Base-by-base conservation (phyloP, 1,140 invertebrate genomes). In the Pygmarrhopalites habei region DNA sequence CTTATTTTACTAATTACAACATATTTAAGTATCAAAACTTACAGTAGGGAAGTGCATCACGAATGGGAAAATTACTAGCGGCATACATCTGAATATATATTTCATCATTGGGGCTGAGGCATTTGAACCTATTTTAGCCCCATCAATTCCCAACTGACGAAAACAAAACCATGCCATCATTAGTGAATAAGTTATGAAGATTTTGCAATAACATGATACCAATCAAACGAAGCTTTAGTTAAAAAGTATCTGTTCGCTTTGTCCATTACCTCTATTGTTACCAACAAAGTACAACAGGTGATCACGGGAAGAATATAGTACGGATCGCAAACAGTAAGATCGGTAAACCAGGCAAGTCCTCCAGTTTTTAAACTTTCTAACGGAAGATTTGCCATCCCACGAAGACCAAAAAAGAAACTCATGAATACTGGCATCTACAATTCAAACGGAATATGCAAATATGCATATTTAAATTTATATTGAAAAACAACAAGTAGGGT, bases 291-390 rank as follows among this genome's bases (percentile, higher is more conserved):
- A 1, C 79, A 71, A 75, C 85, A 84, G 1, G 93, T 95, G 46
- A 95, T 77, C 0, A 95, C 1, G 2, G 96, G 96, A 59, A 99
- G 76, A 21, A 90, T 62, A 72, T 87, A 98, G 75, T 82, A 93
- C 14, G 93, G 93, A 81, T 99, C 96, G 28, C 86, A 77, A 10
- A 91, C 69, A 3, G 92, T 94, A 15, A 99, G 81, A 82, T 99
- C 92, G 0, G 81, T 80, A 74, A 98, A 95, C 95, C 95, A 99
- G 56, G 80, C 85, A 0, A 93, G 62, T 2, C 96, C 96, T n/a
- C 95, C 95, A 23, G 81, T 77, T 64, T 83, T 83, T 80, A 98
- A 81, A 74, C 90, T 92, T 58, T 90, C 88, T 14, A 98, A 85
- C 1, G 92, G 94, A 12, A 86, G 78, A 72, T 86, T 87, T 0